Evolutionary conservation across 2,797 vertebrate genomes (phyloP).

Genomic region (Cebuella pygmaea): DNA sequence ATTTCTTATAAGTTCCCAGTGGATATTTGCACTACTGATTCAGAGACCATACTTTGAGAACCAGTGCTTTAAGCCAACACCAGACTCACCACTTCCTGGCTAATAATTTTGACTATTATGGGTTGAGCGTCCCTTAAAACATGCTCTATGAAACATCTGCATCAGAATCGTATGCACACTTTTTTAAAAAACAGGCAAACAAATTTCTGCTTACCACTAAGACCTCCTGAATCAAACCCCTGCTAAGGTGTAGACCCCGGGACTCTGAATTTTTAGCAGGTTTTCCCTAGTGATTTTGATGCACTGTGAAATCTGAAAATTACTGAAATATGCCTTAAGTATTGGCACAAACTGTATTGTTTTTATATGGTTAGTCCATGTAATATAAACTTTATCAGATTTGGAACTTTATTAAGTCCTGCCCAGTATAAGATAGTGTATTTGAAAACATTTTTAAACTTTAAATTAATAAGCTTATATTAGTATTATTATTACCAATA

Average conservation of each 20-base stretch:
- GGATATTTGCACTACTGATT: not conserved
- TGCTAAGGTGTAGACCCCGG: not conserved
- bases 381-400: not conserved
- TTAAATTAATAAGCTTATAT: not conserved
- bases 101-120: not conserved
- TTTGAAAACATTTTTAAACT: not conserved
- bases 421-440: not conserved
- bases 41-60: not conserved
- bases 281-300: conserved; percentile 4
- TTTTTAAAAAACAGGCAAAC: not conserved
- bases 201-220: not conserved
- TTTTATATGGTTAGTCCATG: not conserved
- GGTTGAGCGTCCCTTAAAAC: not conserved
- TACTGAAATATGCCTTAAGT: not conserved
- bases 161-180: not conserved
- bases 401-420: conserved; percentile 1
- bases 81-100: not conserved
- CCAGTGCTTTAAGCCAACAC: not conserved
- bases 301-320: not conserved
- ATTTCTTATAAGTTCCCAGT: not conserved
- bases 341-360: not conserved
- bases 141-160: not conserved
- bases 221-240: not conserved
- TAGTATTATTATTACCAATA: not conserved
- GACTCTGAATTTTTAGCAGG: not conserved